phyloP scores from a whole-genome alignment of 1,140 invertebrate species.

The Cyphomyrmex costatus region DNA sequence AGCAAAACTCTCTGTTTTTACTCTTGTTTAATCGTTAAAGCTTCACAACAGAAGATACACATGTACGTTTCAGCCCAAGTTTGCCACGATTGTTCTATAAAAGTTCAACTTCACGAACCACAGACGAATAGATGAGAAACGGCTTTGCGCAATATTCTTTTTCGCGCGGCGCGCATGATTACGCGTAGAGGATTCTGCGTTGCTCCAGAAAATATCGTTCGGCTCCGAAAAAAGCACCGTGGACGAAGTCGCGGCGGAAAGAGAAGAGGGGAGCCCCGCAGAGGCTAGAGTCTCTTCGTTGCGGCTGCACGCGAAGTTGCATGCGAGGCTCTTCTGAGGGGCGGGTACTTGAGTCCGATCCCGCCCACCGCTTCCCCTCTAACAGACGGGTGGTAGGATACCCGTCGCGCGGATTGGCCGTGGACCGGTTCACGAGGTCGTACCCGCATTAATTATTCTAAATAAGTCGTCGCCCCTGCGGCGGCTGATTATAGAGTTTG shows the following conservation, averaged over 20 bases:
- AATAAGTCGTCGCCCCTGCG: constrained; percentile 85
- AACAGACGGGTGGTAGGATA: constrained; percentile 63
- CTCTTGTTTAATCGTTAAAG: not conserved
- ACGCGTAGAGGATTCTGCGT: constrained; percentile 71
- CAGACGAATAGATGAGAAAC: not conserved
- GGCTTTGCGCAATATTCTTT: constrained; percentile 31
- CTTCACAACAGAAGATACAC: not conserved
- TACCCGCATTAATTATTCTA: constrained; percentile 86
- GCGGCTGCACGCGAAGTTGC: constrained; percentile 72
- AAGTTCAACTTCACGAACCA: not conserved
- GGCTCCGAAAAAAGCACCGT: constrained; percentile 62
- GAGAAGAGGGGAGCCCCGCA: not conserved
- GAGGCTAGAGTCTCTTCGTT: not conserved
- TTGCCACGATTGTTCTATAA: not conserved
- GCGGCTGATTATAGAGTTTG: constrained; percentile 85
- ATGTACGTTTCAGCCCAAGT: no score
- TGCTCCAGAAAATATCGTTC: constrained; percentile 71
- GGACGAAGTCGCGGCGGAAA: constrained; percentile 7
- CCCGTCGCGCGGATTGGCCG: constrained; percentile 74
- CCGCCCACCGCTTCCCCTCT: constrained; percentile 80
- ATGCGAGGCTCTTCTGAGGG: constrained; percentile 65
- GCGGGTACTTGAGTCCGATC: constrained; percentile 69
- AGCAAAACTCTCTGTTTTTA: not conserved
- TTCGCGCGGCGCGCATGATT: constrained; percentile 57
- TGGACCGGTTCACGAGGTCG: constrained; percentile 77